A percentile compares a stretch with the other conserved stretches of the same genome.
Conservation (phyloP, 2,797 vertebrate species). For the Anabacerthia variegaticeps region DNA sequence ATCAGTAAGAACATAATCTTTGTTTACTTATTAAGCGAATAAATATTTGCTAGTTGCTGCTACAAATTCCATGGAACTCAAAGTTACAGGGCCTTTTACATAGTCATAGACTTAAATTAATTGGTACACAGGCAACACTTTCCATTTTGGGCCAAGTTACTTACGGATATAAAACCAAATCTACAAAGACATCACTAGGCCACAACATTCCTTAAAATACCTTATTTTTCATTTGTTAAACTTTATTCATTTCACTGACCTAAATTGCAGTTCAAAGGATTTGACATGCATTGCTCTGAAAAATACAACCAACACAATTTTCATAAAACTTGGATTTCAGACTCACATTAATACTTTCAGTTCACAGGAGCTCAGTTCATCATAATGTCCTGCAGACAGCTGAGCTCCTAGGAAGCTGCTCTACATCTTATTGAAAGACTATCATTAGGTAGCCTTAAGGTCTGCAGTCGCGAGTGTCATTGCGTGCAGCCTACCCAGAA, state of each 20-base stretch:
- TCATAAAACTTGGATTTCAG: not conserved
- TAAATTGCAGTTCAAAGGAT: not conserved
- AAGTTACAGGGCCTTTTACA: not conserved
- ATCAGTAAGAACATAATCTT: not conserved
- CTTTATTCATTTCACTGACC: not conserved
- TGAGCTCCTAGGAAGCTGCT: not conserved
- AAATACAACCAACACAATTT: not conserved
- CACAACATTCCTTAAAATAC: not conserved
- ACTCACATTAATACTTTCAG: not conserved
- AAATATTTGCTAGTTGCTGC: not conserved
- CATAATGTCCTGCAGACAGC: not conserved
- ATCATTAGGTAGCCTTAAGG: constrained; percentile 39
- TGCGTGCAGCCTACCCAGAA: not conserved
- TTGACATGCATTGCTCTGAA: not conserved
- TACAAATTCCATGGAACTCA: not conserved
- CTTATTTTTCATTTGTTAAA: not conserved
- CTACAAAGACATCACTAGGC: not conserved
- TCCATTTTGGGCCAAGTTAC: not conserved
- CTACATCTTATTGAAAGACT: constrained; percentile 22
- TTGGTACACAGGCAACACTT: not conserved
- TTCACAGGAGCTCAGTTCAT: not conserved
- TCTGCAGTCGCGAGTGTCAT: not conserved
- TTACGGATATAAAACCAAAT: not conserved
- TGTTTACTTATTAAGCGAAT: not conserved
- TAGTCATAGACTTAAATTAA: not conserved